Percentiles rank a stretch among this genome's conserved stretches.
phyloP scores from a whole-genome alignment of 2,113 vertebrate genomes.

The Colistium nudipinnis region DNA sequence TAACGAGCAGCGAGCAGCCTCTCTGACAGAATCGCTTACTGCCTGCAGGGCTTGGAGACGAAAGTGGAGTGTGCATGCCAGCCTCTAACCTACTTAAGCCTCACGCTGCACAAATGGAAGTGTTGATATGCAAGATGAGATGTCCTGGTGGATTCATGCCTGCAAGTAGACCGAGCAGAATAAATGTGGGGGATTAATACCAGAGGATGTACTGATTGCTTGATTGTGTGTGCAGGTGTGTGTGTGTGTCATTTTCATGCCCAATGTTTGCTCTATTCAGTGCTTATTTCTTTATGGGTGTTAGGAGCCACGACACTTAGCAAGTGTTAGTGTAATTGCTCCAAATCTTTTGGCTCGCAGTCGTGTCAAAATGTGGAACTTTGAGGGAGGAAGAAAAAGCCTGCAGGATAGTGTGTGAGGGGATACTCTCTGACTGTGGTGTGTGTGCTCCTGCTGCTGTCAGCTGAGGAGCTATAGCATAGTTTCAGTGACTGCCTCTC shows the following conservation, averaged over 20 bases:
- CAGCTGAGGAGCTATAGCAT: slow-evolving; percentile 56
- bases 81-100: slow-evolving; percentile 77
- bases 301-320: slow-evolving; percentile 19
- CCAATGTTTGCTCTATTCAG: slow-evolving; percentile 26
- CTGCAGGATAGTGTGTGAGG: slow-evolving; percentile 4
- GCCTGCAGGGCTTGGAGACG: slow-evolving; percentile 68
- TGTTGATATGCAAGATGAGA: slow-evolving; percentile 80
- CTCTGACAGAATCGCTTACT: slow-evolving; percentile 74
- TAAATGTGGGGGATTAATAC: slow-evolving; percentile 71
- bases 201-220: slow-evolving; percentile 49
- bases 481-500: slow-evolving; percentile 63
- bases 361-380: slow-evolving; percentile 13
- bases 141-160: slow-evolving; percentile 74
- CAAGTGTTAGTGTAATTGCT: slow-evolving; percentile 13
- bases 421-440: slow-evolving; percentile 18
- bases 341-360: slow-evolving; percentile 2
- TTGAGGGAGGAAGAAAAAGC: slow-evolving; percentile 21
- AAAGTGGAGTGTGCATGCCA: slow-evolving; percentile 68
- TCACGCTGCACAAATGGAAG: slow-evolving; percentile 72
- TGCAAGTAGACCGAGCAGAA: slow-evolving; percentile 70
- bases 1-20: slow-evolving; percentile 74
- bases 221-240: slow-evolving; percentile 14
- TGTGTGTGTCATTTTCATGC: slow-evolving; percentile 5
- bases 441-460: slow-evolving; percentile 36
- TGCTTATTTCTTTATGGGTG: slow-evolving; percentile 47